Evolutionary conservation across 2,797 vertebrate genomes (phyloP).

Genomic region (Pseudopleuronectes americanus): DNA sequence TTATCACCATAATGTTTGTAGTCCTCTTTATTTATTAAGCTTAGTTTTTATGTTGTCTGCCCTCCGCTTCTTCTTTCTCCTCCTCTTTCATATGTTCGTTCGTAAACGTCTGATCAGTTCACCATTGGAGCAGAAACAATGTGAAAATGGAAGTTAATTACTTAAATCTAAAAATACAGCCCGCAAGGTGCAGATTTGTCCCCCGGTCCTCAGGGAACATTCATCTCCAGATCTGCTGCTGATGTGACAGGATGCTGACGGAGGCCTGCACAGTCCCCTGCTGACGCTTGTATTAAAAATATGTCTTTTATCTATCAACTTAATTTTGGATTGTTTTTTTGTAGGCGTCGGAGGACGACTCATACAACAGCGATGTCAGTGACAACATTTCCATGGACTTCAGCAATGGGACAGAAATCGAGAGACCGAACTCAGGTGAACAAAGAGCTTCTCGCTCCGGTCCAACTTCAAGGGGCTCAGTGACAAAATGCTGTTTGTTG

Average conservation of each 20-base stretch:
- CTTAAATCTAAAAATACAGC: conserved; percentile 78
- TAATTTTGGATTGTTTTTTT: conserved; percentile 30
- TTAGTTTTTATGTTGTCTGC: neutral
- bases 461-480: neutral
- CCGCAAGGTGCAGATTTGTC: conserved; percentile 56
- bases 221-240: conserved; percentile 35
- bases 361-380: conserved; percentile 96
- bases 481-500: neutral
- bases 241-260: conserved; percentile 59
- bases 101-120: conserved; percentile 23
- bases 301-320: conserved; percentile 25
- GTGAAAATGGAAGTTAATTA: conserved; percentile 72
- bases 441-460: neutral
- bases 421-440: conserved; percentile 76
- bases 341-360: conserved; percentile 96
- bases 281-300: conserved; percentile 36
- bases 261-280: conserved; percentile 29
- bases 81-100: conserved; percentile 15
- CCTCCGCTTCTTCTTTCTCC: conserved; percentile 15
- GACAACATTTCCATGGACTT: conserved; percentile 96
- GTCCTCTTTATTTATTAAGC: too few relatives aligned
- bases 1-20: too few relatives aligned
- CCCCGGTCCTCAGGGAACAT: conserved; percentile 35
- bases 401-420: conserved; percentile 89
- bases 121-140: conserved; percentile 61